Evolutionary conservation across 2,113 vertebrate genomes (phyloP).

Genomic region (Mirounga angustirostris): DNA sequence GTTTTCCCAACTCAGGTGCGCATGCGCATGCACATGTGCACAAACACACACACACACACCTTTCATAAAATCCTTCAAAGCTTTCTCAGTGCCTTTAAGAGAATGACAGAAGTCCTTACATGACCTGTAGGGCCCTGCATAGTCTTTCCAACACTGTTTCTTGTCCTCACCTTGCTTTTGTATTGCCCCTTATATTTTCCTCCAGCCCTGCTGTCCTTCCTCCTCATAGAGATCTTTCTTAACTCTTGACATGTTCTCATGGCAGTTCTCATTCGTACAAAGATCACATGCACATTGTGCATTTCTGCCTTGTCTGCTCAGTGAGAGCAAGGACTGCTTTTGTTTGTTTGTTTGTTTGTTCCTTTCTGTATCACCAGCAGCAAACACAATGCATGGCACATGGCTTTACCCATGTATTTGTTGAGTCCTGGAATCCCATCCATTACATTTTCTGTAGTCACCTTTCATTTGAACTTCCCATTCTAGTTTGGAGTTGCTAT

Average conservation of each 20-base stretch:
- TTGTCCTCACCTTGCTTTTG: neutral
- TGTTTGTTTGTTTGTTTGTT: neutral
- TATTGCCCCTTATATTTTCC: neutral
- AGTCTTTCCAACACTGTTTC: neutral
- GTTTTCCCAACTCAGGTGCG: neutral
- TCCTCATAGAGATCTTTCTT: neutral
- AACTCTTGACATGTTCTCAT: neutral
- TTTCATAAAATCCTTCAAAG: neutral
- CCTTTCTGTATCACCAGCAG: neutral
- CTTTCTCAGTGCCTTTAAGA: neutral
- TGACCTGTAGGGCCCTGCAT: neutral
- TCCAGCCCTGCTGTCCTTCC: neutral
- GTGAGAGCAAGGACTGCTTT: neutral
- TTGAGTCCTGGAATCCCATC: neutral
- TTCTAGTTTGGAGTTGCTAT: constrained; percentile 31
- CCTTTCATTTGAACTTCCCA: neutral
- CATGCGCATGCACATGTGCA: no score
- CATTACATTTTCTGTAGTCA: neutral
- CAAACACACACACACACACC: neutral
- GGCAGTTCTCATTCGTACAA: neutral
- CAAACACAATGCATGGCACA: neutral
- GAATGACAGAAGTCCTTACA: neutral
- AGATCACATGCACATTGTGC: neutral
- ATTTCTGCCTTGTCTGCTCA: neutral
- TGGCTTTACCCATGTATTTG: neutral